A percentile compares a stretch with the other conserved stretches of the same genome.
phyloP scores from a whole-genome alignment of 2,797 vertebrate species.

The Balearica regulorum region DNA sequence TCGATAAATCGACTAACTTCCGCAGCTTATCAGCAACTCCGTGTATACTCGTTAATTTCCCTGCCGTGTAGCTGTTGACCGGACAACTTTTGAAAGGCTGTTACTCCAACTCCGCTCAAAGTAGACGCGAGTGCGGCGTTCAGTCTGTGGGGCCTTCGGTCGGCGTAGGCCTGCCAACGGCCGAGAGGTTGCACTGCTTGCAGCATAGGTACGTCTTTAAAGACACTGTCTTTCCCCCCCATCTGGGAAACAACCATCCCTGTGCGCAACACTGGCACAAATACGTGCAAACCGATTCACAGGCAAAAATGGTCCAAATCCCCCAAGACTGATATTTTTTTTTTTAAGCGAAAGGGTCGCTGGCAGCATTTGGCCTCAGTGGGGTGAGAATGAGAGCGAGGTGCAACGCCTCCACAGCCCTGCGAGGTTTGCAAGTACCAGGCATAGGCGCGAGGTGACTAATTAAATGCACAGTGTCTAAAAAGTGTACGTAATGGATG shows the following conservation, averaged over 20 bases:
- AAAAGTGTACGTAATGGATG: neutral
- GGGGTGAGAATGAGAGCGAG: accelerated
- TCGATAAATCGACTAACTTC: accelerated
- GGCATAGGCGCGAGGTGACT: neutral
- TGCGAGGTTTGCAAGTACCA: neutral
- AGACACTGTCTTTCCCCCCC: accelerated
- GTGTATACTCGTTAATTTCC: accelerated
- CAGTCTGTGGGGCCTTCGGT: neutral
- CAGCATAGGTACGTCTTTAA: accelerated
- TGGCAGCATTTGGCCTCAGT: neutral
- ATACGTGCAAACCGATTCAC: accelerated
- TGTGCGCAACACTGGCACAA: accelerated
- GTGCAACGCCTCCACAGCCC: neutral
- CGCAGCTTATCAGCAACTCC: neutral
- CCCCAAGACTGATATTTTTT: too few species aligned
- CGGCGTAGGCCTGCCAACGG: neutral
- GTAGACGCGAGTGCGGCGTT: accelerated
- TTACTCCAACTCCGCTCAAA: too few species aligned
- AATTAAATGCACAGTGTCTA: neutral
- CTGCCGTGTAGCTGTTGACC: neutral
- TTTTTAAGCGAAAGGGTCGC: neutral
- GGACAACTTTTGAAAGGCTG: too few species aligned
- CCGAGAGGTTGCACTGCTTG: too few species aligned
- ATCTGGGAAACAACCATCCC: neutral
- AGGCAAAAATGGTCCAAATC: neutral